These are phyloP conservation scores for Suncus etruscus DNA, from an alignment of 2,113 vertebrate genomes.

Conservation along the genomic window DNA sequence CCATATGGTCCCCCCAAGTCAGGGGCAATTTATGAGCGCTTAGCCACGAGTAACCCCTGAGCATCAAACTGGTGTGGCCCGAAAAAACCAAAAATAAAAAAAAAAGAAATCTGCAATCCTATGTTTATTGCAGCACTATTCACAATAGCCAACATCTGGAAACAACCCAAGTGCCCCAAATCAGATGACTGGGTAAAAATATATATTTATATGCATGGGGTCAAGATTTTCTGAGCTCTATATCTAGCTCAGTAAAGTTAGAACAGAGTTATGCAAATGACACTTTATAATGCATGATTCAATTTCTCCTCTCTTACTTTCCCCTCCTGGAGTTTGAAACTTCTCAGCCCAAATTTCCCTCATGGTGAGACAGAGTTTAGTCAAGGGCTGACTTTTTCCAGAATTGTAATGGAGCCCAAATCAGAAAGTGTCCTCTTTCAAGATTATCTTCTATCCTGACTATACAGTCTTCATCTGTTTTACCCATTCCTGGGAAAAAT, in stretches of 20 bases:
- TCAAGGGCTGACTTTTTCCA: not conserved
- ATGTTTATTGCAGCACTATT: no score
- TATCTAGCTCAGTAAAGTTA: not conserved
- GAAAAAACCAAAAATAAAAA: no score
- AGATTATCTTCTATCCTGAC: constrained; percentile 18
- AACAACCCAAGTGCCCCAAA: no score
- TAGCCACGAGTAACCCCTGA: no score
- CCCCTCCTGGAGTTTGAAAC: not conserved
- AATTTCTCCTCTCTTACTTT: no score
- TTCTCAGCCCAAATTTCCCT: not conserved
- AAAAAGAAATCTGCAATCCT: no score
- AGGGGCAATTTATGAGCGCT: no score
- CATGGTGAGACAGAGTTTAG: not conserved
- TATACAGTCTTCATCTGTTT: constrained; percentile 24
- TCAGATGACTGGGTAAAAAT: no score
- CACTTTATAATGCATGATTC: not conserved
- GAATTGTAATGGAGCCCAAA: not conserved
- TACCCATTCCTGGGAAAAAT: not conserved
- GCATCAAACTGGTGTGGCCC: no score
- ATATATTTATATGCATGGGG: no score
- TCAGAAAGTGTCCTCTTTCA: not conserved
- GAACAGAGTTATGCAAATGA: not conserved
- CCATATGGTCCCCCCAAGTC: no score
- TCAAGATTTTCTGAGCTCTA: not conserved
- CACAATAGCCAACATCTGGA: no score